phyloP scores from a whole-genome alignment of 2,113 vertebrate genomes.

The Sturnus vulgaris region DNA sequence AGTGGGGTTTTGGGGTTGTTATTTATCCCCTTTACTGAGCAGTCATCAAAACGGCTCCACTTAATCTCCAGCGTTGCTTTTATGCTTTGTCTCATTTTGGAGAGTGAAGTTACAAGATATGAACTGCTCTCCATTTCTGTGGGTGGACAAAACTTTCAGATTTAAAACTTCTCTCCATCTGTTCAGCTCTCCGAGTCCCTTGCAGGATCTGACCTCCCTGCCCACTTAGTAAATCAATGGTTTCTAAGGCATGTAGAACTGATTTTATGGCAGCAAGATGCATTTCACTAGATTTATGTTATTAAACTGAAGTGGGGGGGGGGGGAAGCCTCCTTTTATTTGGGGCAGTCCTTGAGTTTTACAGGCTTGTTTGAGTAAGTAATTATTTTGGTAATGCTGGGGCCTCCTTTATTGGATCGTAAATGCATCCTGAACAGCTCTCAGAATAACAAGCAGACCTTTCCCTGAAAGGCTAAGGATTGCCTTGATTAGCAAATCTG shows the following conservation, averaged over 20 bases:
- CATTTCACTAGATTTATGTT: constrained; percentile 73
- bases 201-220: constrained; percentile 46
- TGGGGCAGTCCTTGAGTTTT: constrained; percentile 69
- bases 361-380: constrained; percentile 75
- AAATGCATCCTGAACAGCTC: constrained; percentile 69
- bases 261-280: constrained; percentile 74
- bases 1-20: background rate
- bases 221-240: constrained; percentile 61
- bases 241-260: constrained; percentile 56
- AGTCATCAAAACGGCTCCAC: background rate
- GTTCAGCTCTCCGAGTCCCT: background rate
- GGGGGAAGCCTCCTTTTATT: constrained; percentile 60
- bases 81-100: background rate
- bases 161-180: constrained; percentile 13
- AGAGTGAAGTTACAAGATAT: background rate
- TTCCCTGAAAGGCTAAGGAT: constrained; percentile 20
- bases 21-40: background rate
- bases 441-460: constrained; percentile 40
- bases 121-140: background rate
- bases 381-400: constrained; percentile 73
- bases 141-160: background rate
- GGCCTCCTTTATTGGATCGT: constrained; percentile 72
- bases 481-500: constrained; percentile 44
- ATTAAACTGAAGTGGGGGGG: constrained; percentile 58
- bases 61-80: background rate